A percentile compares a stretch with the other conserved stretches of the same genome.
These are phyloP conservation scores for Pomatostomus ruficeps DNA, from an alignment of 2,113 vertebrate species.

Conservation along the genomic window DNA sequence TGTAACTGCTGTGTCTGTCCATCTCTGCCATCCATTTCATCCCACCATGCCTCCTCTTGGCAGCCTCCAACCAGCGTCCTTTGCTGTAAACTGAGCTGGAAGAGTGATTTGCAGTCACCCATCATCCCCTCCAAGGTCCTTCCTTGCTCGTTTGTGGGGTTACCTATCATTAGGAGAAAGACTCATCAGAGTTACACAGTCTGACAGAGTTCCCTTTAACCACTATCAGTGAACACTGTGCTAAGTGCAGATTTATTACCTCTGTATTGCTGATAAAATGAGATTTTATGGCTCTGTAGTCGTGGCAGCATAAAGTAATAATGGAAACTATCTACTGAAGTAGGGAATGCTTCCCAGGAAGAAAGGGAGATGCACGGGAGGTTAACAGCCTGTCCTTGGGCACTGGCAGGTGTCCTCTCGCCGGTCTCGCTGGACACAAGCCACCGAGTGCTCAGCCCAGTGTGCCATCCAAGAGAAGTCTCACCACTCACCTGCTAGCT, in stretches of 20 bases:
- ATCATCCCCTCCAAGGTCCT: background rate
- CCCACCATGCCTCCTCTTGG: background rate
- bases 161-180: background rate
- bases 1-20: background rate
- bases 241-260: conserved; percentile 29
- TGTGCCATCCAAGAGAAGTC: background rate
- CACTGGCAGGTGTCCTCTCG: background rate
- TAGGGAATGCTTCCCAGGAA: background rate
- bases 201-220: background rate
- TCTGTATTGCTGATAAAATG: conserved; percentile 42
- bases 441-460: background rate
- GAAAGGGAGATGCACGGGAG: background rate
- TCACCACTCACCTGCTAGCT: background rate
- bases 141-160: background rate
- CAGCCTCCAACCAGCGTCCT: background rate
- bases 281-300: conserved; percentile 39
- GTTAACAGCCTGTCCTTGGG: background rate
- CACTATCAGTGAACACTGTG: background rate
- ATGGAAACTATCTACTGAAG: background rate
- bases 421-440: background rate
- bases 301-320: conserved; percentile 18
- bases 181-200: background rate
- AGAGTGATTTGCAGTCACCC: background rate
- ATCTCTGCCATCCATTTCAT: background rate
- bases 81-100: background rate